Evolutionary conservation across 2,797 vertebrate genomes (phyloP).

Genomic region (Acropternis orthonyx): DNA sequence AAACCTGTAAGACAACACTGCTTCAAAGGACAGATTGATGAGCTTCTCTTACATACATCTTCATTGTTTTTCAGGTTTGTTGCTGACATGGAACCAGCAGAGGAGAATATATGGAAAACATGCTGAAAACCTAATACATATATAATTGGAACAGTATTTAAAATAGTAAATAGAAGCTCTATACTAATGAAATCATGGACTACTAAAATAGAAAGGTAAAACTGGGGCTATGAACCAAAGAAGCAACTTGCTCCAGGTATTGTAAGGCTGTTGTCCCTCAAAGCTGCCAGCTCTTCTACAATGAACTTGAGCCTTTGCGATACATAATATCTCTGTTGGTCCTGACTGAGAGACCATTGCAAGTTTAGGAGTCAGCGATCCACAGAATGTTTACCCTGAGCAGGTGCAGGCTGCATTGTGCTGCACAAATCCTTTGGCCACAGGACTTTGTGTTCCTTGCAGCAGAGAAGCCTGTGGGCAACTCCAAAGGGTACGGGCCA

Average conservation of each 20-base stretch:
- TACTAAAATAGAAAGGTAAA: neutral
- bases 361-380: accelerated
- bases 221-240: neutral
- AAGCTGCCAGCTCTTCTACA: neutral
- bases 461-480: neutral
- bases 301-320: neutral
- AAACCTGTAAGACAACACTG: neutral
- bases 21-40: neutral
- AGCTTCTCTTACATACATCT: neutral
- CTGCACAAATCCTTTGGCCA: neutral
- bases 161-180: neutral
- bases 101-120: neutral
- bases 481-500: neutral
- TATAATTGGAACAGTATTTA: neutral
- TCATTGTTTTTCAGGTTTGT: neutral
- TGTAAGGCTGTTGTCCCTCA: neutral
- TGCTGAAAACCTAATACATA: neutral
- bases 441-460: neutral
- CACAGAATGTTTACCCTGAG: accelerated
- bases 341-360: neutral
- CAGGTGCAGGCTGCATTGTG: neutral
- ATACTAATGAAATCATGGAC: neutral
- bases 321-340: neutral
- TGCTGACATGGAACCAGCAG: neutral
- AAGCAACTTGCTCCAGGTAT: neutral